Conservation (phyloP, 2,113 vertebrate species). For the Archocentrus centrarchus region DNA sequence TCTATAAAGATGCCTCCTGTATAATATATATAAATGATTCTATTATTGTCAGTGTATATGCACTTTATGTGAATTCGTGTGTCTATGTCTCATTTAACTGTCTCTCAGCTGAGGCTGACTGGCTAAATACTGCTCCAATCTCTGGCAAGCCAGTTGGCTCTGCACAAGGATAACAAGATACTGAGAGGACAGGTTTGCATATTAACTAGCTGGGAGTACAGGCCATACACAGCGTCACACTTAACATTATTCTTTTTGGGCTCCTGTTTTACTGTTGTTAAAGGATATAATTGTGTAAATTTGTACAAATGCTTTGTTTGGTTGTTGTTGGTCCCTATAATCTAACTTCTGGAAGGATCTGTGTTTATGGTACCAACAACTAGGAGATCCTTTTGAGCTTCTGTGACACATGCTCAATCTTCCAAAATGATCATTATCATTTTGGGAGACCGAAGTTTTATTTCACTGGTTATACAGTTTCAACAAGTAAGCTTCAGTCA, state of each 20-base stretch:
- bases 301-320: not conserved
- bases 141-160: conserved; percentile 37
- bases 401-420: not conserved
- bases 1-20: not conserved
- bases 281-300: not conserved
- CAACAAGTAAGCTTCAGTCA: not conserved
- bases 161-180: conserved; percentile 63
- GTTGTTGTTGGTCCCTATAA: not conserved
- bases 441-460: not conserved
- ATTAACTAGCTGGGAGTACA: conserved; percentile 13
- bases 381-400: conserved; percentile 14
- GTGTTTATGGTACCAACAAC: conserved; percentile 1
- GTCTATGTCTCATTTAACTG: conserved; percentile 16
- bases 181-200: conserved; percentile 36
- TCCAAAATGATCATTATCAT: not conserved
- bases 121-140: conserved; percentile 53
- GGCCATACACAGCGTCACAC: not conserved
- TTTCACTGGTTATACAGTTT: not conserved
- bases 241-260: not conserved
- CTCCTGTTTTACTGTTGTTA: conserved; percentile 1
- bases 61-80: not conserved
- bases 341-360: not conserved
- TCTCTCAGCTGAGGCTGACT: conserved; percentile 37
- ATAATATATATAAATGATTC: not conserved
- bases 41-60: not conserved